phyloP scores from a whole-genome alignment of 1,140 invertebrate species.

The Drosophila azteca region DNA sequence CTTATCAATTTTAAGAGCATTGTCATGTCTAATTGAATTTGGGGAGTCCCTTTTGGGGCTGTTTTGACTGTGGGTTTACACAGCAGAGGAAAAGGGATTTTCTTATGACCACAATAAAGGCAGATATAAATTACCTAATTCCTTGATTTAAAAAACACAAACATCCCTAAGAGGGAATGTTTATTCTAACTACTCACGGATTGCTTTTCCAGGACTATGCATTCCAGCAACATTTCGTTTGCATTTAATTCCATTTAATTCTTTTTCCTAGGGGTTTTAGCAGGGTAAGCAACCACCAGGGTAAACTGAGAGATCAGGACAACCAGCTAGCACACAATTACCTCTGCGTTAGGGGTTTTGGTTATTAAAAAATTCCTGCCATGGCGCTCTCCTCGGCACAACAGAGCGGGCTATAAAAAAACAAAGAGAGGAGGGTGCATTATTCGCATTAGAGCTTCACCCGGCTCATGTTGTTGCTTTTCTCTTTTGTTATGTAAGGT shows the following conservation, averaged over 20 bases:
- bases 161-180: too few relatives aligned
- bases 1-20: too few relatives aligned
- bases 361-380: constrained; percentile 52
- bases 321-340: too few relatives aligned
- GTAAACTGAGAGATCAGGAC: too few relatives aligned
- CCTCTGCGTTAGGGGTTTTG: constrained; percentile 42
- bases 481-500: constrained; percentile 33
- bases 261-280: constrained; percentile 15
- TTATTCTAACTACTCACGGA: background rate
- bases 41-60: too few relatives aligned
- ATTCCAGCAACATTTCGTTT: constrained; percentile 12
- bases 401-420: constrained; percentile 7
- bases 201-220: background rate
- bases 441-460: constrained; percentile 22
- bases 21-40: too few relatives aligned
- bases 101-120: too few relatives aligned
- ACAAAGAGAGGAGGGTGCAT: constrained; percentile 18
- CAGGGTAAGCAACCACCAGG: constrained; percentile 11
- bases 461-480: background rate
- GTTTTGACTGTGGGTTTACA: too few relatives aligned
- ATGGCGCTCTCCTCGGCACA: too few relatives aligned
- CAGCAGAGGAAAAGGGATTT: too few relatives aligned
- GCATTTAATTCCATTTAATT: constrained; percentile 32
- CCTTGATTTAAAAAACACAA: too few relatives aligned
- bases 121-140: too few relatives aligned